Evolutionary conservation across 2,888 invertebrate genomes (phyloP).

Genomic region (Metellina segmentata): DNA sequence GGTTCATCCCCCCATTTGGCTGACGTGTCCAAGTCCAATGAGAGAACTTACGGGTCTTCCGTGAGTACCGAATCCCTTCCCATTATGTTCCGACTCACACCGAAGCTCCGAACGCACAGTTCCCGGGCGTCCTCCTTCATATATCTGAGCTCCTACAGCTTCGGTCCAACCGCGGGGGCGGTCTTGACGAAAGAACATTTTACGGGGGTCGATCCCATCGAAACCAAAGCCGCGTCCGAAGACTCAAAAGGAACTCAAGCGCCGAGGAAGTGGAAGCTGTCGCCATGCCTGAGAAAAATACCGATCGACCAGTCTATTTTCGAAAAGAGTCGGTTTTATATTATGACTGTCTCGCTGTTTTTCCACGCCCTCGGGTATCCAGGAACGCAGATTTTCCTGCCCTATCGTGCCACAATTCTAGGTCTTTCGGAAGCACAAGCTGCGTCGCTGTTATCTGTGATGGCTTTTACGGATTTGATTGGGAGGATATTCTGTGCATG

Average conservation of each 20-base stretch:
- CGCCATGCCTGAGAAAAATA: constrained; percentile 50
- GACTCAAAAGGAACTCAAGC: neutral
- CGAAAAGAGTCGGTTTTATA: constrained; percentile 73
- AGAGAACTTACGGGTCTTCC: constrained; percentile 63
- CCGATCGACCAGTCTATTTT: constrained; percentile 70
- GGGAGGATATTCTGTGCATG: constrained; percentile 76
- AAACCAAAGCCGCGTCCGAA: constrained; percentile 11
- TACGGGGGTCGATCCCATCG: constrained; percentile 9
- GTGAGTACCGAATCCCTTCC: constrained; percentile 75
- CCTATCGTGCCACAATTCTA: constrained; percentile 70
- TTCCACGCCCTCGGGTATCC: constrained; percentile 75
- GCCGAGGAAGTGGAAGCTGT: constrained; percentile 34
- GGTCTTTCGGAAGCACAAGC: constrained; percentile 75
- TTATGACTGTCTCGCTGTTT: constrained; percentile 75
- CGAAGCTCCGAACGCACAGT: constrained; percentile 36
- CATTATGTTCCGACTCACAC: constrained; percentile 30
- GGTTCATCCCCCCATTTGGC: constrained; percentile 68
- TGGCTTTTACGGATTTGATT: constrained; percentile 75
- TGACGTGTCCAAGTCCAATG: constrained; percentile 44
- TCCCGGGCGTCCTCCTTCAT: constrained; percentile 75
- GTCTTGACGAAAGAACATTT: constrained; percentile 73
- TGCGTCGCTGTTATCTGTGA: constrained; percentile 71
- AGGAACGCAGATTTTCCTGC: constrained; percentile 76
- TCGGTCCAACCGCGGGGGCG: constrained; percentile 75
- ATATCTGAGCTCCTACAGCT: constrained; percentile 75